A percentile compares a stretch with the other conserved stretches of the same genome.
Evolutionary conservation across 1,140 invertebrate species (phyloP).

Genomic region (Sitobion miscanthi): DNA sequence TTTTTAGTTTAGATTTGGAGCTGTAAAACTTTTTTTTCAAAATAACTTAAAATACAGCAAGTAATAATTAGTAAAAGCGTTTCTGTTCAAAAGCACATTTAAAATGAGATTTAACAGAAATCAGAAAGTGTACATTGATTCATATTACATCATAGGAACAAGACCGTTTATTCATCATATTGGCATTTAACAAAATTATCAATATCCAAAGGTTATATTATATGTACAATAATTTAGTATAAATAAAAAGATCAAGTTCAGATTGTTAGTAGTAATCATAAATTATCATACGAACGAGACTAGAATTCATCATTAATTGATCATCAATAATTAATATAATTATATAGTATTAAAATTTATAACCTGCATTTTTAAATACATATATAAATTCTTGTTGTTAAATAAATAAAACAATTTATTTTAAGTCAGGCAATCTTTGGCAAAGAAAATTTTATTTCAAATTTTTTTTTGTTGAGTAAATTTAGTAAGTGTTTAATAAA

Average conservation of each 20-base stretch:
- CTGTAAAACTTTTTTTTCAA: no score
- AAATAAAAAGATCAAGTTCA: constrained; percentile 8
- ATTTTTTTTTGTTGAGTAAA: neutral
- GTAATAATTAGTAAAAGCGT: neutral
- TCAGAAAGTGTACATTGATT: constrained; percentile 20
- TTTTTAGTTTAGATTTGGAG: no score
- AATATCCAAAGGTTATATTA: neutral
- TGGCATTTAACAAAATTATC: neutral
- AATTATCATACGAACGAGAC: constrained; percentile 52
- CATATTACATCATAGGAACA: constrained; percentile 42
- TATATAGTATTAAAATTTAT: neutral
- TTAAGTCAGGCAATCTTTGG: no score
- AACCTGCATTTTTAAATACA: neutral
- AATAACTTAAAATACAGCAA: neutral
- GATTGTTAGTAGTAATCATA: constrained; percentile 17
- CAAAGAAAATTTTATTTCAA: no score
- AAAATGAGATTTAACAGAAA: neutral
- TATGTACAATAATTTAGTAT: neutral
- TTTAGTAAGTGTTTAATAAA: neutral
- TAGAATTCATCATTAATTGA: constrained; percentile 50
- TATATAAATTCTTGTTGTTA: neutral
- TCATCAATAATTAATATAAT: neutral
- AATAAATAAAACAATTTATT: neutral
- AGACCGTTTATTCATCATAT: constrained; percentile 33
- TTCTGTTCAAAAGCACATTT: neutral